Conservation (phyloP, 2,113 vertebrate genomes). For the Sisor rabdophorus region DNA sequence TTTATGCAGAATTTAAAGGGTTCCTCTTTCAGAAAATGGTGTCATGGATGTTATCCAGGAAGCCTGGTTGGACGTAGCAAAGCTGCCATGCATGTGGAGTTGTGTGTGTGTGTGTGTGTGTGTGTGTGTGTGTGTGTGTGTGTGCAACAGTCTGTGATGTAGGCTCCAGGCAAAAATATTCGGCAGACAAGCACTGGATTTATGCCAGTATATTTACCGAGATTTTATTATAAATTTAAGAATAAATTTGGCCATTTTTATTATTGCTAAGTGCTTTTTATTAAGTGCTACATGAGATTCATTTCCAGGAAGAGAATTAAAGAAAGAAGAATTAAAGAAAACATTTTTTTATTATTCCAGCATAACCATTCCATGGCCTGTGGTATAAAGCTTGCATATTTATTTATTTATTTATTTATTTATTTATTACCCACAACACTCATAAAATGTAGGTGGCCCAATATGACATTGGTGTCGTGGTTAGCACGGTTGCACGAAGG, state of each 20-base stretch:
- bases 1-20: slow-evolving; percentile 36
- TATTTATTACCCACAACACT: neutral
- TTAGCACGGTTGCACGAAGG: too few relatives aligned
- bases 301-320: neutral
- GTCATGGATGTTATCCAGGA: slow-evolving; percentile 28
- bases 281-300: neutral
- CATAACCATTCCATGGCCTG: too few relatives aligned
- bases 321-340: too few relatives aligned
- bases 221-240: neutral
- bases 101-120: too few relatives aligned
- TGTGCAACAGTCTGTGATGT: slow-evolving; percentile 36
- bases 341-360: too few relatives aligned
- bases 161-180: slow-evolving; percentile 29
- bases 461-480: too few relatives aligned
- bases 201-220: slow-evolving; percentile 27
- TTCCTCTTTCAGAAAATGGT: slow-evolving; percentile 55
- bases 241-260: neutral
- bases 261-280: neutral
- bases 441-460: too few relatives aligned
- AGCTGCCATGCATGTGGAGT: slow-evolving; percentile 30
- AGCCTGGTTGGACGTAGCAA: slow-evolving; percentile 23
- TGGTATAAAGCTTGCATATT: neutral
- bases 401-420: neutral
- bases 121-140: too few relatives aligned
- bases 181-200: slow-evolving; percentile 7